Percentiles rank a stretch among this genome's conserved stretches.
These are phyloP conservation scores for Panurus biarmicus DNA, from an alignment of 2,113 vertebrate species.

Conservation along the genomic window DNA sequence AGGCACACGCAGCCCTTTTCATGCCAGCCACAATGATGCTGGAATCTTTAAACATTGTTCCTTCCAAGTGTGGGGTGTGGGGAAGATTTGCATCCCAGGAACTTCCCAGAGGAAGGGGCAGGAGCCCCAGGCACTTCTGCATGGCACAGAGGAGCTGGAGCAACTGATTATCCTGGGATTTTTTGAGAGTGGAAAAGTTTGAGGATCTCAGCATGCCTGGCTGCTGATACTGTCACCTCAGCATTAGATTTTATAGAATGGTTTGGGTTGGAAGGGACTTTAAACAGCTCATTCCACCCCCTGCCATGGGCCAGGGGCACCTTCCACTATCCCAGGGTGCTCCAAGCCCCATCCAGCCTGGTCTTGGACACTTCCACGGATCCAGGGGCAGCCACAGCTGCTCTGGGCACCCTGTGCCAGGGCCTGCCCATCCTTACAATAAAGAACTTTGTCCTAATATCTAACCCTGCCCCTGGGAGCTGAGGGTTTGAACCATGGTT, in stretches of 20 bases:
- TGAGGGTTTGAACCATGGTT: background rate
- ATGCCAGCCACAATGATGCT: background rate
- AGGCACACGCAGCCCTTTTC: background rate
- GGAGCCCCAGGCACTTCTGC: background rate
- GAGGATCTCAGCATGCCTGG: background rate
- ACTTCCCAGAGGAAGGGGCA: background rate
- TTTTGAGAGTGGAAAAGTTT: background rate
- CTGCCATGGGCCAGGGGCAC: background rate
- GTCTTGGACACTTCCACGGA: background rate
- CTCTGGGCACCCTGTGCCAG: background rate
- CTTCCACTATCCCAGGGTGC: rapidly evolving
- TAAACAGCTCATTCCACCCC: background rate
- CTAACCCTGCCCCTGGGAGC: background rate
- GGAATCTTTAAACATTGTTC: rapidly evolving
- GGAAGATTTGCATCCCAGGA: background rate
- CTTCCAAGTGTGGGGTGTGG: background rate
- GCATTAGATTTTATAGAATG: background rate
- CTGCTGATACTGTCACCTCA: background rate
- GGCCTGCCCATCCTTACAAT: rapidly evolving
- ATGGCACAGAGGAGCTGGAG: background rate
- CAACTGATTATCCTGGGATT: background rate
- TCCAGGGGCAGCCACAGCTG: background rate
- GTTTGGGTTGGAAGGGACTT: background rate
- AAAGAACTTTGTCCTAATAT: background rate
- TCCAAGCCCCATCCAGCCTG: rapidly evolving